phyloP scores from a whole-genome alignment of 2,113 vertebrate species.

The Cyphomyrus plagiostoma region DNA sequence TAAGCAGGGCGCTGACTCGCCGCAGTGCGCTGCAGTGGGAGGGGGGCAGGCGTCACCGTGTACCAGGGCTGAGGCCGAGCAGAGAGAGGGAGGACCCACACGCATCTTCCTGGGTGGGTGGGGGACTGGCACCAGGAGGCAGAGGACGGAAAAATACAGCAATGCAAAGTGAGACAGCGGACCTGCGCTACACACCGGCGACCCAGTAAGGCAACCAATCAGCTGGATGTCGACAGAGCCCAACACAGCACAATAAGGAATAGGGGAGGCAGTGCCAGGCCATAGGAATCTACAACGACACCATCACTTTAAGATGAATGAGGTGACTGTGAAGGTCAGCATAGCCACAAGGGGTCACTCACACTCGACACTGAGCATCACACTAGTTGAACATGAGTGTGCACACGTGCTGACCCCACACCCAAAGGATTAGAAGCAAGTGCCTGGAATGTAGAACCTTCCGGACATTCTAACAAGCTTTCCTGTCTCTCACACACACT shows the following conservation, averaged over 20 bases:
- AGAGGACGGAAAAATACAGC: neutral
- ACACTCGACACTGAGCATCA: neutral
- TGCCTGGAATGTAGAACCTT: slow-evolving; percentile 14
- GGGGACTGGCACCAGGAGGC: neutral
- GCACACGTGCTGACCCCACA: neutral
- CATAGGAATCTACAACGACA: neutral
- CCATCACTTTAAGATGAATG: neutral
- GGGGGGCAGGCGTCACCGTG: neutral
- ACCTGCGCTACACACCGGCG: neutral
- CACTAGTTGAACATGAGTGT: neutral
- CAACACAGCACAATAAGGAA: neutral
- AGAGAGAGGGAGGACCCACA: neutral
- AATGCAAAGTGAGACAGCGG: neutral
- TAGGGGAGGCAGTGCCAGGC: neutral
- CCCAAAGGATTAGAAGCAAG: slow-evolving; percentile 8
- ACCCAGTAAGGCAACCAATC: neutral
- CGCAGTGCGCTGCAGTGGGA: neutral
- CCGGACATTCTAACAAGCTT: slow-evolving; percentile 2
- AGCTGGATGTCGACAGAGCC: neutral
- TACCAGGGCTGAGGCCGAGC: neutral
- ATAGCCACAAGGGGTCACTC: neutral
- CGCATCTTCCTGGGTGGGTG: neutral
- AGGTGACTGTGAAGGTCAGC: neutral
- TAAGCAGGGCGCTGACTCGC: neutral
- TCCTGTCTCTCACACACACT: slow-evolving; percentile 15